Percentiles rank a stretch among this genome's conserved stretches.
Evolutionary conservation across 2,888 invertebrate species (phyloP).

Genomic region (Chromoteleia sp.): DNA sequence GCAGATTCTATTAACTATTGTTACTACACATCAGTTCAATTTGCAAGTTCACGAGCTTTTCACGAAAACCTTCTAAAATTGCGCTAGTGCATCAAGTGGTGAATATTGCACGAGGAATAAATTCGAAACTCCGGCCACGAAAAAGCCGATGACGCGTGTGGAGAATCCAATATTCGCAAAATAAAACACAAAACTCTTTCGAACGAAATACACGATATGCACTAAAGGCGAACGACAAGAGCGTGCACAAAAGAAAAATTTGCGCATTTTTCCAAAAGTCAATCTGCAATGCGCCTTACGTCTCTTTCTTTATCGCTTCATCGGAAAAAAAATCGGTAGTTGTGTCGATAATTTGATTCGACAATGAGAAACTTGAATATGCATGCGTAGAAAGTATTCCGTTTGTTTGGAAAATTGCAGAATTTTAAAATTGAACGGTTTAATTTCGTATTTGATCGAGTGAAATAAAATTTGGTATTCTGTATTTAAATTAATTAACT

Average conservation of each 20-base stretch:
- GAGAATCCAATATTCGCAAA: constrained; percentile 72
- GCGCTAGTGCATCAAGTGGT: constrained; percentile 57
- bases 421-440: no score
- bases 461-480: no score
- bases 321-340: background rate
- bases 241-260: constrained; percentile 53
- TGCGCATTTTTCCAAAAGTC: constrained; percentile 53
- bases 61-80: constrained; percentile 62
- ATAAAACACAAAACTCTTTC: constrained; percentile 61
- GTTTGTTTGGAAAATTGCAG: background rate
- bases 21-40: constrained; percentile 60
- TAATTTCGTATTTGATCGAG: no score
- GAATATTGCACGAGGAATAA: constrained; percentile 72
- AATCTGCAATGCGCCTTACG: constrained; percentile 23
- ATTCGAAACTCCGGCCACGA: constrained; percentile 74
- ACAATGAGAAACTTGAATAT: background rate
- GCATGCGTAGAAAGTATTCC: background rate
- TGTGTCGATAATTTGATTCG: background rate
- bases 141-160: constrained; percentile 71
- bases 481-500: no score
- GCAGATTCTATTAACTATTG: constrained; percentile 63
- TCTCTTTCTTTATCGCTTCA: background rate
- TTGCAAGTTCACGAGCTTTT: constrained; percentile 65
- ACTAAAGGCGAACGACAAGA: constrained; percentile 55
- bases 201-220: constrained; percentile 56